Conservation (phyloP, 2,888 invertebrate species). For the Keiferia lycopersicella region DNA sequence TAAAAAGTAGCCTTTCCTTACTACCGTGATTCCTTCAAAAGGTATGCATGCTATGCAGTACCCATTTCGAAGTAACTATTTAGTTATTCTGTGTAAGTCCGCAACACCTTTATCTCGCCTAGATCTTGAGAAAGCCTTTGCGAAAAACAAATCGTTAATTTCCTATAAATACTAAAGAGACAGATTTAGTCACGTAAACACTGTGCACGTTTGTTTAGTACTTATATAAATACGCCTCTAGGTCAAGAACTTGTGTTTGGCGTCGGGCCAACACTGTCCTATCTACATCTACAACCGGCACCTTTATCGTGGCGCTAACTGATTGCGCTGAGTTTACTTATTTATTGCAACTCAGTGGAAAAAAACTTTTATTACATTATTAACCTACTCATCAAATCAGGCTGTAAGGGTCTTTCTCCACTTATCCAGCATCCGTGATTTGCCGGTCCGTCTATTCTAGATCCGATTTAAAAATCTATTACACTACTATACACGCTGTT, state of each 20-base stretch:
- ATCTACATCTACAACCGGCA: slow-evolving; percentile 33
- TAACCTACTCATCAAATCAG: no score
- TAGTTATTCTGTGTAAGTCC: no score
- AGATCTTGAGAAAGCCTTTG: background rate
- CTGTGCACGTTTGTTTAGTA: slow-evolving; percentile 36
- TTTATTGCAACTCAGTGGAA: background rate
- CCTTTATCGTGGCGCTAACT: slow-evolving; percentile 29
- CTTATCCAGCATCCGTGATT: no score
- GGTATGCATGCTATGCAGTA: no score
- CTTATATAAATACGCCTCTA: slow-evolving; percentile 63
- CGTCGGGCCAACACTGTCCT: slow-evolving; percentile 48
- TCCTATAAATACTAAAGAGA: background rate
- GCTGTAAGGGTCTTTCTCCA: no score
- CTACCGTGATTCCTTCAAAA: no score
- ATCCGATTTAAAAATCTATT: no score
- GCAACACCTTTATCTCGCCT: background rate
- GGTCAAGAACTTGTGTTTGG: slow-evolving; percentile 67
- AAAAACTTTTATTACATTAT: background rate
- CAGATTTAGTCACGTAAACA: slow-evolving; percentile 22
- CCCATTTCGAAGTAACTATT: no score
- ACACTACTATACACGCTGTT: no score
- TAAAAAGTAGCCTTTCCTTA: no score
- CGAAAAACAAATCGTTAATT: background rate
- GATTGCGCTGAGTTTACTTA: background rate
- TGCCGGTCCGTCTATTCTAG: no score